These are phyloP conservation scores for Seriola quinqueradiata DNA, from an alignment of 2,113 vertebrate species.

Conservation along the genomic window DNA sequence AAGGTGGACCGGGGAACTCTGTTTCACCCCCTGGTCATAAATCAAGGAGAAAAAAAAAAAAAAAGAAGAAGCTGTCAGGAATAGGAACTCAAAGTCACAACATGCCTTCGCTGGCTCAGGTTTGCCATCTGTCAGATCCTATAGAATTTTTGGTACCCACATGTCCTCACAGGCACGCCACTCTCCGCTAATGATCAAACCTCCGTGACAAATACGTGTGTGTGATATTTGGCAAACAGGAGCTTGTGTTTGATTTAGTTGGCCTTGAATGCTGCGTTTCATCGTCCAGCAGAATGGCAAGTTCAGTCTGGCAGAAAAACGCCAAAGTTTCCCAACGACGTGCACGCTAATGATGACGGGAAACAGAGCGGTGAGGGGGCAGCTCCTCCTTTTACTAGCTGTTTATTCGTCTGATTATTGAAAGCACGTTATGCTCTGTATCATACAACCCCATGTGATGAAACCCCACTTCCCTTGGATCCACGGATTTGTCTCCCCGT, in stretches of 20 bases:
- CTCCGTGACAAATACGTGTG: slow-evolving; percentile 56
- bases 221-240: slow-evolving; percentile 57
- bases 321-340: slow-evolving; percentile 26
- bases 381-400: slow-evolving; percentile 39
- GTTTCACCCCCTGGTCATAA: slow-evolving; percentile 75
- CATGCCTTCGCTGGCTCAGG: slow-evolving; percentile 57
- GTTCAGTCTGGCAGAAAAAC: slow-evolving; percentile 33
- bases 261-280: slow-evolving; percentile 45
- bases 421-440: not conserved
- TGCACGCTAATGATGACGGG: slow-evolving; percentile 51
- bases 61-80: slow-evolving; percentile 62
- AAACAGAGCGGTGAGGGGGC: slow-evolving; percentile 5
- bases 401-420: slow-evolving; percentile 46
- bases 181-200: slow-evolving; percentile 51
- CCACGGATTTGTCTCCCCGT: not conserved
- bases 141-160: slow-evolving; percentile 13
- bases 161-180: slow-evolving; percentile 18
- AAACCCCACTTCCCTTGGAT: not conserved
- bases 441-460: not conserved
- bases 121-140: slow-evolving; percentile 43
- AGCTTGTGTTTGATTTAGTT: slow-evolving; percentile 55
- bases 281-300: slow-evolving; percentile 39
- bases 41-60: slow-evolving; percentile 57
- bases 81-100: slow-evolving; percentile 58
- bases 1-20: slow-evolving; percentile 71